These are phyloP conservation scores for Mesoligia furuncula DNA, from an alignment of 2,888 invertebrate genomes.

Conservation along the genomic window DNA sequence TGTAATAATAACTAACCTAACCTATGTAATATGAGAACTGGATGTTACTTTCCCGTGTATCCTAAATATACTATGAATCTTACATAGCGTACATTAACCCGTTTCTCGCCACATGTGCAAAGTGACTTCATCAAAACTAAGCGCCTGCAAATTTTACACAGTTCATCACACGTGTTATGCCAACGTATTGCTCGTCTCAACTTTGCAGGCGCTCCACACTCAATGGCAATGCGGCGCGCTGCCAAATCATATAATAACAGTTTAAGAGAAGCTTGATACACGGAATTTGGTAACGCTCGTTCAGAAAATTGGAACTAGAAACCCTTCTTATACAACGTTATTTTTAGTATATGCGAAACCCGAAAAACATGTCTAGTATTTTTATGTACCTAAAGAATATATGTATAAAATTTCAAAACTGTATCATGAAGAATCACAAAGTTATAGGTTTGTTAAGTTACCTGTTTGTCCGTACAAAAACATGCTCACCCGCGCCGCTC, in stretches of 20 bases:
- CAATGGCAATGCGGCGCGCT: slow-evolving; percentile 7
- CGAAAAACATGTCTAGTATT: no score
- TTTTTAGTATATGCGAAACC: no score
- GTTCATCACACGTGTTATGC: slow-evolving; percentile 30
- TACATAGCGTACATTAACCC: neutral
- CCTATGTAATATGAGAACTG: neutral
- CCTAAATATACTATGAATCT: neutral
- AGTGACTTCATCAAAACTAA: slow-evolving; percentile 4
- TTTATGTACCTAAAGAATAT: no score
- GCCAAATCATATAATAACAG: slow-evolving; percentile 31
- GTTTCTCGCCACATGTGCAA: neutral
- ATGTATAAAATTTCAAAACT: no score
- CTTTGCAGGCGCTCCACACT: slow-evolving; percentile 44
- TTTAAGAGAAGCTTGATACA: slow-evolving; percentile 14
- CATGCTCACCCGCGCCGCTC: no score
- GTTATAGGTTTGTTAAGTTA: no score
- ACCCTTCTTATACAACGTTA: neutral
- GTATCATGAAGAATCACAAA: no score
- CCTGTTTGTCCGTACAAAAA: no score
- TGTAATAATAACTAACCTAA: neutral
- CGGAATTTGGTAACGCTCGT: neutral
- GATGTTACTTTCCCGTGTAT: neutral
- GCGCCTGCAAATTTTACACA: slow-evolving; percentile 34
- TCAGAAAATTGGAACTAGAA: neutral
- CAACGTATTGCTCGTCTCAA: slow-evolving; percentile 48